Conservation (phyloP, 30 jellyfish, hydroid and myxozoan species). For the Hydra vulgaris region DNA sequence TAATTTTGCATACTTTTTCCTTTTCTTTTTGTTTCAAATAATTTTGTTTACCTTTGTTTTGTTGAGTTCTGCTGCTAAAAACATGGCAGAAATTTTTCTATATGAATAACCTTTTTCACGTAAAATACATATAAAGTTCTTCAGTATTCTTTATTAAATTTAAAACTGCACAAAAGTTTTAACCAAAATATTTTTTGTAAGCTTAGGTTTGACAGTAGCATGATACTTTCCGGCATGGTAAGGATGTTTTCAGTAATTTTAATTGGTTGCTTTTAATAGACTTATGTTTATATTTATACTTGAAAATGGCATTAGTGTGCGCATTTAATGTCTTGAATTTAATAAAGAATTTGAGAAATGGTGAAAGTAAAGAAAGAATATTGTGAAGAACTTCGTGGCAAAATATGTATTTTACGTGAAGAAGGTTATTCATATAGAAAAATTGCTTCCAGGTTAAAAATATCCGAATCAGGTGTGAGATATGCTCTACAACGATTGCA, state of each 20-base stretch:
- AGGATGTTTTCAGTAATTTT: background rate
- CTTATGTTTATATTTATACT: background rate
- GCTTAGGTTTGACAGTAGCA: constrained; percentile 3
- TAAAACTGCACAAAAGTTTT: background rate
- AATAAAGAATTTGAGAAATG: background rate
- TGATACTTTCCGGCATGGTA: background rate
- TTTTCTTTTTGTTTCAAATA: background rate
- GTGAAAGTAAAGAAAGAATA: background rate
- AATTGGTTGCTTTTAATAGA: background rate
- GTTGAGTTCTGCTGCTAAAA: background rate
- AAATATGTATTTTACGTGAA: background rate
- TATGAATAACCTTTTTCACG: background rate
- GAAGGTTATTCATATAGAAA: background rate
- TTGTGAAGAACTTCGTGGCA: background rate
- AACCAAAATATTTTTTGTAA: background rate
- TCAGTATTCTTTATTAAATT: background rate
- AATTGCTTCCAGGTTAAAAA: background rate
- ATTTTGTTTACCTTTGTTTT: background rate
- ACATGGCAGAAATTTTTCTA: background rate
- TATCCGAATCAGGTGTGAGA: background rate
- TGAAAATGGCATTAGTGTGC: background rate
- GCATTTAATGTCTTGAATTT: background rate
- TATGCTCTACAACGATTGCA: background rate
- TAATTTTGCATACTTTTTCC: background rate
- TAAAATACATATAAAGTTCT: background rate